A percentile compares a stretch with the other conserved stretches of the same genome.
Evolutionary conservation across 2,113 vertebrate species (phyloP).

Genomic region (Perccottus glenii): DNA sequence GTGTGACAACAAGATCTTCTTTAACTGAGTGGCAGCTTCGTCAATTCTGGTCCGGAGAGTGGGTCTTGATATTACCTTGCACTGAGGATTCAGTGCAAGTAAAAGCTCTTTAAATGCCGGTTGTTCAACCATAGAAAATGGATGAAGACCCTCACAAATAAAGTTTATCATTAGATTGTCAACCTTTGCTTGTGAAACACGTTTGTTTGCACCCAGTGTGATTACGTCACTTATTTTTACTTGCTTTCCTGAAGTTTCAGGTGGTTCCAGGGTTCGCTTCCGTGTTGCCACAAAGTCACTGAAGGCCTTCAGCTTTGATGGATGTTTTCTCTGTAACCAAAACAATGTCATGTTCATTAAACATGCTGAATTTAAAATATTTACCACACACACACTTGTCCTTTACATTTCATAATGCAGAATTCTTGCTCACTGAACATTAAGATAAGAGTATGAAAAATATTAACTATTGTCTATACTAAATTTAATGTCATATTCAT

Average conservation of each 20-base stretch:
- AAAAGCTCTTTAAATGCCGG: slow-evolving; percentile 32
- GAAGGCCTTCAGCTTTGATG: no score
- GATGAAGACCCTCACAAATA: slow-evolving; percentile 43
- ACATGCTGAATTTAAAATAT: no score
- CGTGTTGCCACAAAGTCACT: no score
- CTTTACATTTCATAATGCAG: no score
- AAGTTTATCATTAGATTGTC: slow-evolving; percentile 40
- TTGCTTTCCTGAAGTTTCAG: slow-evolving; percentile 12
- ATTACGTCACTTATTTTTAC: slow-evolving; percentile 34
- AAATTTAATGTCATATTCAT: no score
- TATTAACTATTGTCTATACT: no score
- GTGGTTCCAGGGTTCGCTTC: not conserved
- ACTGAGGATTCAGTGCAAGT: no score
- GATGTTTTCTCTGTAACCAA: no score
- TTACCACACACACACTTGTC: no score
- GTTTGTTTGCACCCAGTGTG: slow-evolving; percentile 18
- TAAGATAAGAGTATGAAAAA: no score
- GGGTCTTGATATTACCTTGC: slow-evolving; percentile 25
- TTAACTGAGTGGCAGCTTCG: slow-evolving; percentile 17
- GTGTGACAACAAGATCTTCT: slow-evolving; percentile 13
- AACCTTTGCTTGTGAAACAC: slow-evolving; percentile 30
- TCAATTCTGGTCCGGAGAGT: slow-evolving; percentile 26
- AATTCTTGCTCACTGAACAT: no score
- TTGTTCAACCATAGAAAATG: slow-evolving; percentile 38
- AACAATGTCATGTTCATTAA: no score